phyloP scores from a whole-genome alignment of 1,140 invertebrate genomes.

The Zophobas atratus region DNA sequence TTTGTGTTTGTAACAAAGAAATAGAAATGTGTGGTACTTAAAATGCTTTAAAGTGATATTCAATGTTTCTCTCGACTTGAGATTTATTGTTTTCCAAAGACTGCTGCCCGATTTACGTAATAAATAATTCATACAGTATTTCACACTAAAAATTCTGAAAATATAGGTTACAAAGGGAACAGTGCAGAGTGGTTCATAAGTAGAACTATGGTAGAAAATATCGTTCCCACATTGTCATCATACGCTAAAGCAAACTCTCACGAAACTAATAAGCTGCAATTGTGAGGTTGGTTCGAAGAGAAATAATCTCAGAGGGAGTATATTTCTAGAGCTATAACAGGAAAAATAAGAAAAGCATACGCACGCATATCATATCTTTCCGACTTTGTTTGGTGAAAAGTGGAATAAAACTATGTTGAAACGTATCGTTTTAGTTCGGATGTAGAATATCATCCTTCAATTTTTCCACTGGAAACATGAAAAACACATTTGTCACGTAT shows the following conservation, averaged over 20 bases:
- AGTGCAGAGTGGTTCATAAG: slow-evolving; percentile 11
- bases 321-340: not conserved
- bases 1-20: too few relatives aligned
- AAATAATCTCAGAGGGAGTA: slow-evolving; percentile 35
- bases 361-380: not conserved
- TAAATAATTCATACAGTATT: slow-evolving; percentile 16
- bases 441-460: slow-evolving; percentile 35
- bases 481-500: slow-evolving; percentile 39
- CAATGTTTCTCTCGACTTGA: too few relatives aligned
- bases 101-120: too few relatives aligned
- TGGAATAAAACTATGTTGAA: slow-evolving; percentile 19
- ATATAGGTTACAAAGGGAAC: not conserved
- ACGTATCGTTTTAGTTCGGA: slow-evolving; percentile 17
- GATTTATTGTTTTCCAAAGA: not conserved
- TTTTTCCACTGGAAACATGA: slow-evolving; percentile 13
- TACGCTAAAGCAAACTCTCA: slow-evolving; percentile 21
- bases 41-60: too few relatives aligned
- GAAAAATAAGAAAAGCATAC: not conserved
- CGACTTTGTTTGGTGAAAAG: not conserved
- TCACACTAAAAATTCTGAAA: not conserved
- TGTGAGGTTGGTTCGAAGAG: not conserved
- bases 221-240: slow-evolving; percentile 1
- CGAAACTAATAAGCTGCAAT: slow-evolving; percentile 13
- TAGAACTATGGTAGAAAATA: slow-evolving; percentile 1
- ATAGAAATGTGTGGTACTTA: too few relatives aligned